phyloP scores from a whole-genome alignment of 2,888 invertebrate genomes.

The Drosophila robusta region DNA sequence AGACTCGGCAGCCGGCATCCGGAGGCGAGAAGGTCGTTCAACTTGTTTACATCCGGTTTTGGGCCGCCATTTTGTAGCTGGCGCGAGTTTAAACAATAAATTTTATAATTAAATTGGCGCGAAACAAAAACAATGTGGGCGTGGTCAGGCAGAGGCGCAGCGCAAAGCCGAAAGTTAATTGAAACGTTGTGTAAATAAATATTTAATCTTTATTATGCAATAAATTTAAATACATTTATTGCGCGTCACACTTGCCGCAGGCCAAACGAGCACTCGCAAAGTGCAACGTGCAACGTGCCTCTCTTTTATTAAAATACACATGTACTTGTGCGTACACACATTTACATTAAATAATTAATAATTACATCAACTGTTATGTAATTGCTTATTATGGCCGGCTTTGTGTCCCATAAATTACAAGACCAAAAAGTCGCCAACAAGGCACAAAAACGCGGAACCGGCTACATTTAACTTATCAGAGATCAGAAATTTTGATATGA shows the following conservation, averaged over 20 bases:
- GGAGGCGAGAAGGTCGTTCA: constrained; percentile 68
- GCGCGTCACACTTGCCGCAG: constrained; percentile 40
- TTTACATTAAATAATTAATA: constrained; percentile 77
- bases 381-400: constrained; percentile 71
- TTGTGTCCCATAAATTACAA: constrained; percentile 50
- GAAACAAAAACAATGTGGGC: constrained; percentile 52
- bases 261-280: not conserved
- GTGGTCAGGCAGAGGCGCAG: constrained; percentile 13
- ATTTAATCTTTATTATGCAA: constrained; percentile 81
- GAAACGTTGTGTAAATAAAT: constrained; percentile 82
- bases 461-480: not conserved
- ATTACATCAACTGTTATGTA: constrained; percentile 78
- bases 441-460: not conserved
- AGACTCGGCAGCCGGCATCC: constrained; percentile 3
- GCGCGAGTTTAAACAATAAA: constrained; percentile 73
- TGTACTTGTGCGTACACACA: constrained; percentile 16
- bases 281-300: constrained; percentile 6
- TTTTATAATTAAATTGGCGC: constrained; percentile 78
- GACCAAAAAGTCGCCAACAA: constrained; percentile 9
- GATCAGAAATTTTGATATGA: no score
- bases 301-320: constrained; percentile 46
- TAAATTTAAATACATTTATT: constrained; percentile 82
- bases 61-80: constrained; percentile 73
- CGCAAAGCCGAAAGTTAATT: constrained; percentile 79
- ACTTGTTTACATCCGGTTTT: constrained; percentile 74